Evolutionary conservation across 2,888 invertebrate species (phyloP), one percentile per base, ranked within the genome.

Genomic region (Pilophorus perplexus): DNA sequence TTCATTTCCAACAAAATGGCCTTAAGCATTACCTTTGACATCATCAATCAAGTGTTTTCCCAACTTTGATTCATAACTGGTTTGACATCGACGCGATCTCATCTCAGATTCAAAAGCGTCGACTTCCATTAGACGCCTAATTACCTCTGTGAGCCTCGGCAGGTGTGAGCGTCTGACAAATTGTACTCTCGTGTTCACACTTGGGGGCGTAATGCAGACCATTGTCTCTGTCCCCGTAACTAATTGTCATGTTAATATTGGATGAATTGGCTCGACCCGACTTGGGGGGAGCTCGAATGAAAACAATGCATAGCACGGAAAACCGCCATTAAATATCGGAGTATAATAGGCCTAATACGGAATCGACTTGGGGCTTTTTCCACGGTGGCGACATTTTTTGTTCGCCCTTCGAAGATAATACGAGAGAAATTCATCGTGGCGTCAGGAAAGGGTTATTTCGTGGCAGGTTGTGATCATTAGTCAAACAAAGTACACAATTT

Each of bases 191-290:
- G 59, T 59, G 59, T 59, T 59, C 42, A 59, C 59, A 59, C 59
- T 59, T 27, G 25, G 40, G n/a, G 33, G 25, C 23, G 59, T 59
- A 59, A 59, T 59, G 40, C 27, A 59, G 25, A 42, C 59, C 59
- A 59, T 59, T 59, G 59, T 59, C 59, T 59, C 59, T 40, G 40
- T 23, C 27, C 42, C 42, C 59, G 59, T 59, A 59, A 42, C 59
- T 59, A 59, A 59, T 59, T 59, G 59, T 59, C 59, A 59, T 59
- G 59, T 59, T 59, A 59, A 59, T 59, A 59, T 59, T 59, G 23
- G 23, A 59, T 59, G 59, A 59, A 59, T 59, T 38, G 27, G 42
- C 8, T 23, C 25, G 25, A 22, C 18, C 59, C 22, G 40, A n/a
- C 37, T n/a, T 20, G 20, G 23, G 42, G 14, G 27, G 27, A 16